Evolutionary conservation across 2,797 vertebrate genomes (phyloP).

Genomic region (Ficedula albicollis): DNA sequence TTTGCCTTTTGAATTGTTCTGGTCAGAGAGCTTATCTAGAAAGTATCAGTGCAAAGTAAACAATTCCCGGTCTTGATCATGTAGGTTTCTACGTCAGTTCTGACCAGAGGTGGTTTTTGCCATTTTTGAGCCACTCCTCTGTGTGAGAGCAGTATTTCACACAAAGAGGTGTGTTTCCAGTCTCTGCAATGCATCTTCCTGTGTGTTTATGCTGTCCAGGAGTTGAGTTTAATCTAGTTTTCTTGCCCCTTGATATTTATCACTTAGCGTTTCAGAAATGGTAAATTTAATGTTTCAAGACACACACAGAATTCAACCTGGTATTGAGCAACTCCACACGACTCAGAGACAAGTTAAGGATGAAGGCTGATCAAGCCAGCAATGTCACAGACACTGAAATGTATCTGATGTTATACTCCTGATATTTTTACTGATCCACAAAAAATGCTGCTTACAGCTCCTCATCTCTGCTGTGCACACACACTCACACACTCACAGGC

Average conservation of each 20-base stretch:
- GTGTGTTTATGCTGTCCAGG: not conserved
- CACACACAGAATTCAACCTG: not conserved
- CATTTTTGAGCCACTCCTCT: not conserved
- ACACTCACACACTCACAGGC: not conserved
- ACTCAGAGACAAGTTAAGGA: not conserved
- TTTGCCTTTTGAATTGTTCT: not conserved
- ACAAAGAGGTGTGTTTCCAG: not conserved
- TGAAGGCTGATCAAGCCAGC: not conserved
- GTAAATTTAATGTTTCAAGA: not conserved
- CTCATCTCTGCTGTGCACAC: not conserved
- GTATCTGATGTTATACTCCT: not conserved
- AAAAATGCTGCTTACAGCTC: not conserved
- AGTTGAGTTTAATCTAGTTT: not conserved
- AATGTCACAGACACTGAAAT: not conserved
- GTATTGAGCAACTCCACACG: not conserved
- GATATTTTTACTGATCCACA: not conserved
- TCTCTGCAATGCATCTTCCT: not conserved
- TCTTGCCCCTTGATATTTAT: not conserved
- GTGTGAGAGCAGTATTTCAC: not conserved
- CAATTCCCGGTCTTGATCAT: not conserved
- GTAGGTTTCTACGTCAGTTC: not conserved
- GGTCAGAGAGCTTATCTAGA: not conserved
- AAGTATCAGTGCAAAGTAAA: not conserved
- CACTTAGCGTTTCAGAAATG: not conserved
- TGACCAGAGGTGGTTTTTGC: not conserved